Base-by-base conservation (phyloP, 1,140 invertebrate species). In the Popillia japonica region DNA sequence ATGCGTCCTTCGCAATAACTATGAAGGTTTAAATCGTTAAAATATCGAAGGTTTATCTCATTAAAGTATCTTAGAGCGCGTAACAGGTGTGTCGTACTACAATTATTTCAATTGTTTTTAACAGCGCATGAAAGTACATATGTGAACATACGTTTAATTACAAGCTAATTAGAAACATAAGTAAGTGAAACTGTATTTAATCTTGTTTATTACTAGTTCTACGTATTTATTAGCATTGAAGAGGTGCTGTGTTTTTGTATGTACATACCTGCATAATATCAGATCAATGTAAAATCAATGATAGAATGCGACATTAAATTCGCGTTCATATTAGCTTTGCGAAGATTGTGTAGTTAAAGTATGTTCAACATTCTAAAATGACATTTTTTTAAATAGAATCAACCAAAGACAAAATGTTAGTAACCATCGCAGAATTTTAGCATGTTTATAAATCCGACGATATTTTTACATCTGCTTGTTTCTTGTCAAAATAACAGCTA, bases 61-160 rank as follows among this genome's bases (percentile, higher is more conserved):
- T 48, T 48, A 48, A 48, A 48, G n/a, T 48, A 10, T 48, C 44
- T 17, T 48, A 48, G n/a, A 10, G 44, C 10, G 44, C n/a, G 44
- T 17, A 48, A 48, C 44, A 48, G 44, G 44, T 48, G 44, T 48
- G 44, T 48, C 44, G n/a, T 48, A 48, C 44, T 48, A 48, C 44
- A 48, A 48, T 48, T 48, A 48, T 48, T 14, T 14, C 44, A 48
- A 48, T 48, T 48, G 44, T 48, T 48, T 48, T 48, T 48, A 48
- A 48, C 6, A 7, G 44, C 44, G n/a, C 8, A 48, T 48, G 44
- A 10, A 14, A 48, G 10, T 48, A 48, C 27, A 34, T 4, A 34
- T 34, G 1, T 34, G 27, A 34, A 34, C 27, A 34, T 34, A 34
- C 27, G 14, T 44, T 44, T 14, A 44, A 44, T 44, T 44, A 44